Evolutionary conservation across 2,888 invertebrate species (phyloP).

Genomic region (Drosophila suboccidentalis): DNA sequence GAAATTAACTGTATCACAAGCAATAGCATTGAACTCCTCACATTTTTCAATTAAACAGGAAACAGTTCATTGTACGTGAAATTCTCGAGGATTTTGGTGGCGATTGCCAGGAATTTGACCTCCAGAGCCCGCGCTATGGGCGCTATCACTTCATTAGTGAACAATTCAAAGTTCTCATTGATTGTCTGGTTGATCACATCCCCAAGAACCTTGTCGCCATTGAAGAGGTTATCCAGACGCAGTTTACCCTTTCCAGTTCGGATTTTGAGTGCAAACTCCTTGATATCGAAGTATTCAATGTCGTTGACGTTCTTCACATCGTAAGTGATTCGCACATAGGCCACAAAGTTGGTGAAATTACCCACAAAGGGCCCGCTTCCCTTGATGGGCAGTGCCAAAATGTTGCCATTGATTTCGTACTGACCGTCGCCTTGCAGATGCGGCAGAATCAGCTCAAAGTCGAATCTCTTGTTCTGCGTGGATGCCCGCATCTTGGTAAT

Average conservation of each 20-base stretch:
- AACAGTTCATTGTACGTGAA: slow-evolving; percentile 87
- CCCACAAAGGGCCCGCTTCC: slow-evolving; percentile 90
- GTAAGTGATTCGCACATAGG: slow-evolving; percentile 88
- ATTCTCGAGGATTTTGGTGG: slow-evolving; percentile 88
- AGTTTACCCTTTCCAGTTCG: slow-evolving; percentile 89
- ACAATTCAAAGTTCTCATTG: slow-evolving; percentile 89
- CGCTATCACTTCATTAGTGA: slow-evolving; percentile 90
- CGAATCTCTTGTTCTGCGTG: slow-evolving; percentile 85
- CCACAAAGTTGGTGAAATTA: slow-evolving; percentile 89
- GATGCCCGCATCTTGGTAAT: slow-evolving; percentile 86
- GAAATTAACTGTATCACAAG: slow-evolving; percentile 70
- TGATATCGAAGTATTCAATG: slow-evolving; percentile 88
- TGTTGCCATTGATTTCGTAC: slow-evolving; percentile 89
- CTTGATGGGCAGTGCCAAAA: slow-evolving; percentile 90
- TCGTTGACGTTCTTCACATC: slow-evolving; percentile 87
- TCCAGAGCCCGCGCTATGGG: slow-evolving; percentile 89
- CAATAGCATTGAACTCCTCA: slow-evolving; percentile 39
- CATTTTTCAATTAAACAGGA: slow-evolving; percentile 83
- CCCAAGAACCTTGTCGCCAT: slow-evolving; percentile 90
- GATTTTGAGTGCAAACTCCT: slow-evolving; percentile 89
- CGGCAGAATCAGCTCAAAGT: slow-evolving; percentile 88
- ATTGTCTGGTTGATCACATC: slow-evolving; percentile 89
- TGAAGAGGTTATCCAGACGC: slow-evolving; percentile 90
- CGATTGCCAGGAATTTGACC: slow-evolving; percentile 87
- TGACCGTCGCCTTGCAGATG: slow-evolving; percentile 87